Percentiles rank a stretch among this genome's conserved stretches.
phyloP scores from a whole-genome alignment of 2,797 vertebrate species.

The Falco columbarius region DNA sequence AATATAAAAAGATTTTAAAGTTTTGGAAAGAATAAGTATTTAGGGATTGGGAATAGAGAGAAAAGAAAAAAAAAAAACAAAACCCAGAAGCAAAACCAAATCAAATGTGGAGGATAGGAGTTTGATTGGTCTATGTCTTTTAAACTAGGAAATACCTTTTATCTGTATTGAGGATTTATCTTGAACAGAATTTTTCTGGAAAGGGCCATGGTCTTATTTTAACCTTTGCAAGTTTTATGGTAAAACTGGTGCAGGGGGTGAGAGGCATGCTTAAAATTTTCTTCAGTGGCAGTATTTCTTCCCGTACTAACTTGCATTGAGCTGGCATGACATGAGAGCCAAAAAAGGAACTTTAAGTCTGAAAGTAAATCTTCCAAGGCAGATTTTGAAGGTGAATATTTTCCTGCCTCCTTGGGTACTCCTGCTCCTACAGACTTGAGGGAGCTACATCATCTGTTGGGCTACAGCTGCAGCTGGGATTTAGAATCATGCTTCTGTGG shows the following conservation, averaged over 20 bases:
- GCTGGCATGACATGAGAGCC: background rate
- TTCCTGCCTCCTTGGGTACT: background rate
- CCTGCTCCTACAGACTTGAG: accelerated
- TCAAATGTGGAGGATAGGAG: accelerated
- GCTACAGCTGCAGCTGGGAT: background rate
- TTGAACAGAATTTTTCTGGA: background rate
- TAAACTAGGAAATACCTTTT: background rate
- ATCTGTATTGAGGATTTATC: background rate
- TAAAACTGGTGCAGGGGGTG: background rate
- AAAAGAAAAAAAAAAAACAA: background rate
- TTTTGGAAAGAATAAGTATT: background rate
- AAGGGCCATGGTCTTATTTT: background rate
- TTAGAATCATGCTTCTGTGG: background rate
- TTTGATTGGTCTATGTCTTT: background rate
- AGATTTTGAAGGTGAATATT: background rate
- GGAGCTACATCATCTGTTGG: background rate
- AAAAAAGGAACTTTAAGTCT: background rate
- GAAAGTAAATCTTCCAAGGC: background rate
- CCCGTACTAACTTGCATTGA: background rate
- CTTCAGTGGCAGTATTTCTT: background rate
- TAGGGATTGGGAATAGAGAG: background rate
- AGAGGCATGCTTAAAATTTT: background rate
- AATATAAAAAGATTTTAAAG: background rate
- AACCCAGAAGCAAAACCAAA: background rate
- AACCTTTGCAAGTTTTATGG: background rate